These are phyloP conservation scores for Peromyscus attwateri DNA, from an alignment of 2,797 vertebrate species.

Conservation along the genomic window DNA sequence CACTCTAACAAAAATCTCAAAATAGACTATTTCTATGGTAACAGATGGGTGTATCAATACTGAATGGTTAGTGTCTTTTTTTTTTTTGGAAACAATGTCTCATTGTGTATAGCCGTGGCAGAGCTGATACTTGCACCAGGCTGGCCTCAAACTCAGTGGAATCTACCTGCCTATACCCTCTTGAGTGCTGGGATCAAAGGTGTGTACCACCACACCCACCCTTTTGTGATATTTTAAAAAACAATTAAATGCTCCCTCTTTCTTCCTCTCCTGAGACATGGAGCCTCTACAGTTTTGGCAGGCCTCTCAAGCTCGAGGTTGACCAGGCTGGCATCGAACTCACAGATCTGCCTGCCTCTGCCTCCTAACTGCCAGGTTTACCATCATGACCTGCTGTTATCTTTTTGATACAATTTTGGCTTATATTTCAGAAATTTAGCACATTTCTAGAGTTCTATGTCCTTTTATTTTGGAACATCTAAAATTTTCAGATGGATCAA, in stretches of 20 bases:
- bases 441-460: not conserved
- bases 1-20: not conserved
- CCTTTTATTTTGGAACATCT: constrained; percentile 84
- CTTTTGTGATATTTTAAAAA: not conserved
- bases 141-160: not conserved
- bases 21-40: not conserved
- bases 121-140: not conserved
- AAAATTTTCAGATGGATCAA: constrained; percentile 95
- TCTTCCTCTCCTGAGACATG: not conserved
- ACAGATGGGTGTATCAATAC: rapidly evolving
- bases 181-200: not conserved
- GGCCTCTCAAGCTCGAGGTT: too few species aligned
- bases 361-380: not conserved
- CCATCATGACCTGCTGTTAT: too few species aligned
- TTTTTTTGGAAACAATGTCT: not conserved
- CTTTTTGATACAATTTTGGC: not conserved
- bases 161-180: too few species aligned
- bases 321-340: not conserved
- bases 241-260: not conserved
- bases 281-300: not conserved
- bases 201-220: not conserved
- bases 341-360: not conserved
- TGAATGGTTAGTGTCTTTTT: not conserved
- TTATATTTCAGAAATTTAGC: constrained; percentile 12
- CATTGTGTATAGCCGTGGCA: not conserved